phyloP scores from a whole-genome alignment of 2,888 invertebrate species.

The Anoplius nigerrimus region DNA sequence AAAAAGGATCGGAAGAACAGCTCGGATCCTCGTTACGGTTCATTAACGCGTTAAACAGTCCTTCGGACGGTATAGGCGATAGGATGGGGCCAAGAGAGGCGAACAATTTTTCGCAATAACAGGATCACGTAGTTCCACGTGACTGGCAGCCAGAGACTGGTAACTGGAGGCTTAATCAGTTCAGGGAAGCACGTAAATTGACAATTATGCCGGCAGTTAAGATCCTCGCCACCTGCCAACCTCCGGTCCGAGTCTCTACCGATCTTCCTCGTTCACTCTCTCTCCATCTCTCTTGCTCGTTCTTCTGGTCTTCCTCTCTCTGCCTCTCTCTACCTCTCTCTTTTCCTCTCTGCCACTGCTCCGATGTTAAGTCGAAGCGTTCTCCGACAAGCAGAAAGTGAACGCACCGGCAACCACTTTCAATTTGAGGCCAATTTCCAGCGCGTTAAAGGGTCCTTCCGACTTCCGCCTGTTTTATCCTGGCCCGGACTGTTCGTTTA shows the following conservation, averaged over 20 bases:
- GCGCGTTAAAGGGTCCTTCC: no score
- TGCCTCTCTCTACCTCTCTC: background rate
- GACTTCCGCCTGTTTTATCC: no score
- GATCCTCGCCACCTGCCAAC: constrained; percentile 30
- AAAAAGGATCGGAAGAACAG: no score
- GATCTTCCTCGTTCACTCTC: constrained; percentile 9
- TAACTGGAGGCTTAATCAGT: constrained; percentile 51
- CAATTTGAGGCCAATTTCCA: background rate
- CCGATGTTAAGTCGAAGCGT: background rate
- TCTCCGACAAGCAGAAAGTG: constrained; percentile 12
- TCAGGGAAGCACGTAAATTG: constrained; percentile 56
- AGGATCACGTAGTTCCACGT: constrained; percentile 2
- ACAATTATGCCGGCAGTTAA: constrained; percentile 60
- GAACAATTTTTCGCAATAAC: no score
- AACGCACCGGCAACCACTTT: constrained; percentile 6
- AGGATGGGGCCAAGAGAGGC: no score
- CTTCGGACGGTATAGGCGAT: no score
- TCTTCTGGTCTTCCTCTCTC: background rate
- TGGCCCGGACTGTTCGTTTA: no score
- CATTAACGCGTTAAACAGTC: no score
- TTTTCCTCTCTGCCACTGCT: background rate
- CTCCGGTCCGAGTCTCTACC: constrained; percentile 13
- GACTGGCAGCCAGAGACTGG: constrained; percentile 6
- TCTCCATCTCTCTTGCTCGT: background rate
- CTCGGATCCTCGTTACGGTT: no score